Evolutionary conservation across 2,113 vertebrate species (phyloP).

Genomic region (Notothenia coriiceps): DNA sequence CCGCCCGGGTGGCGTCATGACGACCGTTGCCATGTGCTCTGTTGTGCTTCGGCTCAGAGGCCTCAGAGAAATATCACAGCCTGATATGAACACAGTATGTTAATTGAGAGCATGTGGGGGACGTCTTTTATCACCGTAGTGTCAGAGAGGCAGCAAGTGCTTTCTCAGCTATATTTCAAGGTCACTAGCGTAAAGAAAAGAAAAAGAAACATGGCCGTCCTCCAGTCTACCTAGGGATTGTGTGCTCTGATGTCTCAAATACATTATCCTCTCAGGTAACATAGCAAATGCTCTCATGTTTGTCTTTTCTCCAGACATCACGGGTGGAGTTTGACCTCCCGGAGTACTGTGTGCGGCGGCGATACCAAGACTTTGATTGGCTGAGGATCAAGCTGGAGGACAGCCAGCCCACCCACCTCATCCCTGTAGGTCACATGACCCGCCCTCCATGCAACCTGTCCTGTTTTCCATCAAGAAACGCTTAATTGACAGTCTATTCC

Average conservation of each 20-base stretch:
- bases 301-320: constrained; percentile 86
- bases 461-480: background rate
- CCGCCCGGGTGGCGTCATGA: constrained; percentile 13
- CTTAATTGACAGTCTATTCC: background rate
- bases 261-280: background rate
- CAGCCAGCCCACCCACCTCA: constrained; percentile 96
- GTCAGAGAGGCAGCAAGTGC: background rate
- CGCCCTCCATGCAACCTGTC: background rate
- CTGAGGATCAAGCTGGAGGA: constrained; percentile 95
- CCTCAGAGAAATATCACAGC: constrained; percentile 49
- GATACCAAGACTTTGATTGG: constrained; percentile 99
- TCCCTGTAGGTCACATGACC: constrained; percentile 90
- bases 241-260: background rate
- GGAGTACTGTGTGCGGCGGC: constrained; percentile 93
- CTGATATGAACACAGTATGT: constrained; percentile 41
- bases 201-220: background rate
- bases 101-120: constrained; percentile 43
- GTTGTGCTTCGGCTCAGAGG: background rate
- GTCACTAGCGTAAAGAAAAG: constrained; percentile 4
- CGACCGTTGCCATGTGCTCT: constrained; percentile 40
- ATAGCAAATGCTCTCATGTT: background rate
- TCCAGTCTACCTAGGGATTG: background rate
- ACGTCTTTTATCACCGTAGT: constrained; percentile 3
- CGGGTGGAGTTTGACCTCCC: constrained; percentile 96
- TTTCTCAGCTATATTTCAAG: constrained; percentile 29